These are phyloP conservation scores for Nyctereutes procyonoides DNA, from an alignment of 2,113 vertebrate genomes.

Conservation along the genomic window DNA sequence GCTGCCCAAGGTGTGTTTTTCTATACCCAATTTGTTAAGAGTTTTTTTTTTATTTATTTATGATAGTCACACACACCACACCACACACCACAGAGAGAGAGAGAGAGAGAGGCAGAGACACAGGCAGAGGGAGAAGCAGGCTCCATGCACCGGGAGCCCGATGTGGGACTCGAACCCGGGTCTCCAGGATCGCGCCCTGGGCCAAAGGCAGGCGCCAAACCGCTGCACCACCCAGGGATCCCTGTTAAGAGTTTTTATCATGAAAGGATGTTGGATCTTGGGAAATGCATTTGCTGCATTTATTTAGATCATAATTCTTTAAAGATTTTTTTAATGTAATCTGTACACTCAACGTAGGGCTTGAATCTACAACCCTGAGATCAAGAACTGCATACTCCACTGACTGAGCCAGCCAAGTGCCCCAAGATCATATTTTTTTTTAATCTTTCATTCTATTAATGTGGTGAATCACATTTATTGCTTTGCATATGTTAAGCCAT, in stretches of 20 bases:
- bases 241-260: background rate
- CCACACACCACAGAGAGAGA: no score
- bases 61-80: no score
- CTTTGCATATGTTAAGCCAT: background rate
- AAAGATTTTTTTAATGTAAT: background rate
- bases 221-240: no score
- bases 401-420: background rate
- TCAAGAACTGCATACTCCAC: background rate
- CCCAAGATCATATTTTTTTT: background rate
- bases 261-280: background rate
- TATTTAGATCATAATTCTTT: background rate
- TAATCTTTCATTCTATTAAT: background rate
- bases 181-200: no score
- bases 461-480: background rate
- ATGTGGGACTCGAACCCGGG: no score
- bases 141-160: no score
- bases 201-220: no score
- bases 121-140: no score
- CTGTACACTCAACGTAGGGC: background rate
- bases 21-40: background rate
- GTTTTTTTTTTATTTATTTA: no score
- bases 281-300: background rate
- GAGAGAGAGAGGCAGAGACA: no score
- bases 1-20: no score
- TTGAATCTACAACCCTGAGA: background rate